Base-by-base conservation (phyloP, 2,797 vertebrate genomes). In the Crocodylus rhombifer region DNA sequence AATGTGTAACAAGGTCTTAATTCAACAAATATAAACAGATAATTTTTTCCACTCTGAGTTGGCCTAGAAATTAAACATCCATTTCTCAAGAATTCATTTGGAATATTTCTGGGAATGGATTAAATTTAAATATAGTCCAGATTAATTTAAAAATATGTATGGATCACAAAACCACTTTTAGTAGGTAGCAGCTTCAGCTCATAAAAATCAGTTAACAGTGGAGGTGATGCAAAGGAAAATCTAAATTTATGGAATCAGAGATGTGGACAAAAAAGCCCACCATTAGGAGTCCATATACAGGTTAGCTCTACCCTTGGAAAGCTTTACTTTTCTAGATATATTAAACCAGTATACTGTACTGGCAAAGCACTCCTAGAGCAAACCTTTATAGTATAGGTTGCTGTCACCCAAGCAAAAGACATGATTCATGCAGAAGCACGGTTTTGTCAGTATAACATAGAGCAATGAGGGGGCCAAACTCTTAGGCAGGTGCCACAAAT, bases 41-140 rank as follows among this genome's bases (percentile, higher is more conserved):
- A 51, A 11, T 11, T 51, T 51, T 51, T 76, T 90, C 93, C 3
- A 18, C 82, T 82, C 33, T 30, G 26, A 85, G 16, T 17, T 4
- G 7, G 42, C 87, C 20, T 25, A 55, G n/a, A 92, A 88, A 65
- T 42, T 17, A 87, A 95, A 62, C 14, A 81, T 25, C 25, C 26
- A 85, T 14, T 8, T 90, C 57, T 13, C 28, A 71, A 0, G 2
- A 93, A 87, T 85, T 80, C 15, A 60, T 25, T 74, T 69, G 42
- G 4, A 88, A 16, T 23, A 63, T 12, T 36, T 14, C 21, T 42
- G 21, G 42, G 21, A 36, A 71, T 20, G 25, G 33, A 71, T 71
- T 71, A 71, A 36, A 13, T 14, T 23, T 71, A 71, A 71, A 71
- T 71, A 14, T 42, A 71, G 36, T 12, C 20, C 21, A 36, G 33